These are phyloP conservation scores for Ammodytes dubius DNA, from an alignment of 2,113 vertebrate genomes.

Conservation along the genomic window DNA sequence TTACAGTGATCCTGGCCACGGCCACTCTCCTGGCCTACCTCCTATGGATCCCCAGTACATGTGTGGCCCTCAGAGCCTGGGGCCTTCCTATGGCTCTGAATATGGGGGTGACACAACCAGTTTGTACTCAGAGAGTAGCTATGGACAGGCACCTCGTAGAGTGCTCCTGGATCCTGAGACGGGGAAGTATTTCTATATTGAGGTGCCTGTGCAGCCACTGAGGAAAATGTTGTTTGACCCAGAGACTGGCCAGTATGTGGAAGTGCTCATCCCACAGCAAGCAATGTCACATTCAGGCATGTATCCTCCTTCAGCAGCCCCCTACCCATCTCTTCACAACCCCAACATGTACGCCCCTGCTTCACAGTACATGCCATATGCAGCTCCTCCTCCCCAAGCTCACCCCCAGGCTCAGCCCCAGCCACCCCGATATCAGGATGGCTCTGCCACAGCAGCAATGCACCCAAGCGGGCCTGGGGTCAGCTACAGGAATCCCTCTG, in stretches of 20 bases:
- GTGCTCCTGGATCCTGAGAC: conserved; percentile 93
- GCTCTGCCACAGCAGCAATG: conserved; percentile 70
- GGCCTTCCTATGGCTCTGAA: conserved; percentile 81
- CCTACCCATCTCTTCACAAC: conserved; percentile 83
- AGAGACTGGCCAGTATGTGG: conserved; percentile 94
- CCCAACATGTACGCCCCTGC: conserved; percentile 85
- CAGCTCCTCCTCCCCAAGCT: conserved; percentile 81
- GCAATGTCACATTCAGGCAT: conserved; percentile 85
- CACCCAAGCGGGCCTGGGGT: conserved; percentile 76
- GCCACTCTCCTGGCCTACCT: conserved; percentile 79
- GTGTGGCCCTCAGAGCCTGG: conserved; percentile 78
- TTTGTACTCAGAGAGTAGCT: conserved; percentile 81
- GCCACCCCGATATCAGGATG: conserved; percentile 81
- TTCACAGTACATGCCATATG: conserved; percentile 86
- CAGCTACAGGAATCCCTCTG: conserved; percentile 72
- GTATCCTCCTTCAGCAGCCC: conserved; percentile 87
- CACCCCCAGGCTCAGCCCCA: conserved; percentile 76
- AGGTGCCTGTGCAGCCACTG: conserved; percentile 90
- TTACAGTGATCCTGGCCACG: conserved; percentile 75
- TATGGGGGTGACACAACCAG: conserved; percentile 80
- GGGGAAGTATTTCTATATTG: conserved; percentile 94
- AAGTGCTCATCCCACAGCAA: conserved; percentile 92
- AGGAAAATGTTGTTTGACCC: conserved; percentile 94
- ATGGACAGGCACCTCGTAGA: conserved; percentile 82
- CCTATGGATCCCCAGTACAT: conserved; percentile 82